Conservation (phyloP, 2,888 invertebrate genomes). For the Agrotis exclamationis region DNA sequence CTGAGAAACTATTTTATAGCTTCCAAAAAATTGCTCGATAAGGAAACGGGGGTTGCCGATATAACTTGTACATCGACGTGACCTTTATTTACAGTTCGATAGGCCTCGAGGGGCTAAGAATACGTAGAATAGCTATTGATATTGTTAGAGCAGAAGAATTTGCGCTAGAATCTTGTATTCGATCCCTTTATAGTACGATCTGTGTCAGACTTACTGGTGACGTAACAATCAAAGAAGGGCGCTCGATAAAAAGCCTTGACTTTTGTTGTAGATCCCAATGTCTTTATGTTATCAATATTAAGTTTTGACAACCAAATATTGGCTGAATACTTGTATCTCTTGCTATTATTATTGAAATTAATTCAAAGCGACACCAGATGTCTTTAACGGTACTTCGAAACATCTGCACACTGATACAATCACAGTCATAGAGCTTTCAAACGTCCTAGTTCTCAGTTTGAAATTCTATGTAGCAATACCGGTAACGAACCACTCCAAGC, state of each 20-base stretch:
- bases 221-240: constrained; percentile 27
- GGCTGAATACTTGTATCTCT: background rate
- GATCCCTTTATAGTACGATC: constrained; percentile 35
- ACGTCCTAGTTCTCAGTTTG: constrained; percentile 6
- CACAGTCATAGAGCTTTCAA: constrained; percentile 13
- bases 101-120: constrained; percentile 30
- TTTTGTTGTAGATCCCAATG: constrained; percentile 8
- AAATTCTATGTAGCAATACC: constrained; percentile 15
- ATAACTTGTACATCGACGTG: constrained; percentile 52
- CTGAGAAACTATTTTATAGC: constrained; percentile 57
- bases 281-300: constrained; percentile 11
- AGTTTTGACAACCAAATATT: constrained; percentile 14
- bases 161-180: constrained; percentile 40
- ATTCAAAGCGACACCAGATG: background rate
- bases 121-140: constrained; percentile 40
- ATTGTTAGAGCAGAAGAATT: constrained; percentile 43
- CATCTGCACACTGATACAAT: constrained; percentile 23
- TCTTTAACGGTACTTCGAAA: constrained; percentile 8
- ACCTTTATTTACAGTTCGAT: constrained; percentile 54
- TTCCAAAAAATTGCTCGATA: constrained; percentile 41
- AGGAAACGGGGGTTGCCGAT: constrained; percentile 30
- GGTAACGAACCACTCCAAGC: constrained; percentile 27
- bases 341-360: background rate
- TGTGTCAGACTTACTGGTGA: constrained; percentile 40
- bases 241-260: constrained; percentile 21